Evolutionary conservation across 2,113 vertebrate genomes (phyloP), one percentile per base, ranked within the genome.

Genomic region (Salvelinus sp.): DNA sequence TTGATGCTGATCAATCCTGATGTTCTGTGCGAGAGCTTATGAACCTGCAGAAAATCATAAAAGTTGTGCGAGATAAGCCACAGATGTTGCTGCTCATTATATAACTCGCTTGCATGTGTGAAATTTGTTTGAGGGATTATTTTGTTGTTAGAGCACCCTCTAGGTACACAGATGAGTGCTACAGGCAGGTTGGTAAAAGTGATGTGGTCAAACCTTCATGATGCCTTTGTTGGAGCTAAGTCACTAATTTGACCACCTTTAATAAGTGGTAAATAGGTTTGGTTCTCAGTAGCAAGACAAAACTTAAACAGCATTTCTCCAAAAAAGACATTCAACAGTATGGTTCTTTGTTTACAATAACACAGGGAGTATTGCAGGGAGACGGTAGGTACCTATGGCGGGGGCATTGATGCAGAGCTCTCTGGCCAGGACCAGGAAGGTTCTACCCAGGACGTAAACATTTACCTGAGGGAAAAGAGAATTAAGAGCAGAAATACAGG

Each of bases 381-480:
- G 58, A 58, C 1, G 48, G 4, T 25, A 9, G 68, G 75, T 97
- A 99, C 97, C 97, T 95, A 99, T 98, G 23, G 97, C 96, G 10
- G 97, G 95, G 65, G 97, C 96, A 22, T 97, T 99, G 94, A 99
- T 98, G 94, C 97, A 99, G 67, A 99, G 96, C 75, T 99, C 97
- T 90, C 94, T 93, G 25, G 97, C 94, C 93, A 99, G 81, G 0
- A 95, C 91, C 30, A 99, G 95, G 81, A 98, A 99, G 0, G 97
- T 99, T 90, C 90, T 95, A 60, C 98, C 98, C 92, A 99, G 86
- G 18, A 97, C 91, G 14, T 97, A 99, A 50, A 99, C 97, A 28
- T 99, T 99, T 81, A 99, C 97, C 98, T 99, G 90, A 0, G 69
- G 1, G 76, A 54, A 27, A 68, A 25, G 2, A 38, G 48, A 71